Conservation (phyloP, 2,888 invertebrate species). For the Lasioglossum malachurum region DNA sequence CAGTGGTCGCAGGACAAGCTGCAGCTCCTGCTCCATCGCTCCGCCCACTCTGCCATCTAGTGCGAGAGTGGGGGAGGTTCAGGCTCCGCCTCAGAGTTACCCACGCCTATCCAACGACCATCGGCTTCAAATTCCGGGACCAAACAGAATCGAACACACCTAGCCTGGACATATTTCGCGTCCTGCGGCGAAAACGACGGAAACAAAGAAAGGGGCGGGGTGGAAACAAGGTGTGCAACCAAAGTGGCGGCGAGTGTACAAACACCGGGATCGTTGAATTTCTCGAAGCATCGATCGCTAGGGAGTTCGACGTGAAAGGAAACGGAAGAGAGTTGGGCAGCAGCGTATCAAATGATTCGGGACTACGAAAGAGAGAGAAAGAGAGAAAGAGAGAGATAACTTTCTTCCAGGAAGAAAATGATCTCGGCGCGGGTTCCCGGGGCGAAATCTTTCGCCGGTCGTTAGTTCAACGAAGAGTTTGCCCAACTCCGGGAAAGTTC, state of each 20-base stretch:
- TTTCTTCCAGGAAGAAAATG: neutral
- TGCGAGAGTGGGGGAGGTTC: neutral
- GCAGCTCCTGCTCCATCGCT: neutral
- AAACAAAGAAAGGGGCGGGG: neutral
- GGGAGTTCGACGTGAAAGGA: neutral
- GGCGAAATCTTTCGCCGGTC: neutral
- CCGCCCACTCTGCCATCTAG: neutral
- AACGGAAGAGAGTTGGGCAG: neutral
- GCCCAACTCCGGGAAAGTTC: neutral
- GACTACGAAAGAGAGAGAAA: neutral
- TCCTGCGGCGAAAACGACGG: neutral
- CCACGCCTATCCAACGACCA: neutral
- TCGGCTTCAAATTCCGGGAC: neutral
- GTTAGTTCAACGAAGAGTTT: neutral
- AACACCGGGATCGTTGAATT: conserved; percentile 20
- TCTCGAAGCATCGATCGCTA: neutral
- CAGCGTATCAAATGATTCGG: neutral
- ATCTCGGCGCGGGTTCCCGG: neutral
- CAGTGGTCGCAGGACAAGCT: neutral
- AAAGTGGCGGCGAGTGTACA: neutral
- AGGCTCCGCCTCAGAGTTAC: neutral
- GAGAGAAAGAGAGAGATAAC: neutral
- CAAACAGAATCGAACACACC: neutral
- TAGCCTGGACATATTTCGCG: neutral
- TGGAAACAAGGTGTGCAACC: neutral